A percentile compares a stretch with the other conserved stretches of the same genome.
Evolutionary conservation across 2,113 vertebrate genomes (phyloP).

Genomic region (Vidua chalybeata): DNA sequence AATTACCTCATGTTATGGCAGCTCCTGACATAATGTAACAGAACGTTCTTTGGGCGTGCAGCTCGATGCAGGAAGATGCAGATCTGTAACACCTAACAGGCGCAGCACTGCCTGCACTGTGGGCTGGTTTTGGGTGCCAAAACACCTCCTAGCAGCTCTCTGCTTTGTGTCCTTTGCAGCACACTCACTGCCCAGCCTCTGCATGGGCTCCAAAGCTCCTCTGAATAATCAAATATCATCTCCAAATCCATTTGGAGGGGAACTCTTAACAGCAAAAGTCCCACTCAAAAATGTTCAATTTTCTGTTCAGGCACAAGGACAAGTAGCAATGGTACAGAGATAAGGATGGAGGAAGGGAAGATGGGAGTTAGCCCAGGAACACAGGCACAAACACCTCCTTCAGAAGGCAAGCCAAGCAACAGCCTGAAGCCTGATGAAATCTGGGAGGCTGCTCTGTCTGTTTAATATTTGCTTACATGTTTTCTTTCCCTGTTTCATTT

Average conservation of each 20-base stretch:
- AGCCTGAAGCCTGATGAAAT: constrained; percentile 12
- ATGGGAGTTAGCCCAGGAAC: background rate
- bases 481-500: constrained; percentile 22
- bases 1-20: constrained; percentile 51
- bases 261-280: background rate
- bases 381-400: background rate
- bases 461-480: constrained; percentile 35
- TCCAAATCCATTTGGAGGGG: background rate
- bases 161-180: background rate
- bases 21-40: constrained; percentile 39
- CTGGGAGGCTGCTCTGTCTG: background rate
- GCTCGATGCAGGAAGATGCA: background rate
- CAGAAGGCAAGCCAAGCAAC: background rate
- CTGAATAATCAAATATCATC: background rate
- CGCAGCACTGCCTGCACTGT: rapidly evolving
- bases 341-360: background rate
- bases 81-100: background rate
- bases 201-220: background rate
- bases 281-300: background rate
- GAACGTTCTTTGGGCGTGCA: background rate
- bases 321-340: background rate
- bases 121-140: background rate
- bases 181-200: background rate
- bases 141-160: background rate
- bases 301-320: background rate